phyloP scores from a whole-genome alignment of 1,140 invertebrate genomes.

The Scaptodrosophila lebanonensis region DNA sequence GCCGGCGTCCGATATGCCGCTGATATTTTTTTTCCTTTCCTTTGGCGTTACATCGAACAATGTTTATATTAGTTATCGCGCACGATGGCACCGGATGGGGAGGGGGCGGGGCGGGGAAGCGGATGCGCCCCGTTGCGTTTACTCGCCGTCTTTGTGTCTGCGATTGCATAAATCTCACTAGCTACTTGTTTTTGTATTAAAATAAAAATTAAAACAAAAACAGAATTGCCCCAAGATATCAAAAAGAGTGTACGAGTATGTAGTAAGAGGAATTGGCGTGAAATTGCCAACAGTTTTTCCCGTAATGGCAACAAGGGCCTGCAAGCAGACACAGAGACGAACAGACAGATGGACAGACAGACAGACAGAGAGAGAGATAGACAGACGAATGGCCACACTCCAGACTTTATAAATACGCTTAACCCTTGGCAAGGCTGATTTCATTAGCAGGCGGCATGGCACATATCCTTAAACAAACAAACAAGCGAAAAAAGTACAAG shows the following conservation, averaged over 20 bases:
- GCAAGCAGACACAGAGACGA: background rate
- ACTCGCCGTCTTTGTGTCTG: conserved; percentile 49
- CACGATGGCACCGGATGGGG: conserved; percentile 38
- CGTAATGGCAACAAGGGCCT: conserved; percentile 11
- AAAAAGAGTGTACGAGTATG: no score
- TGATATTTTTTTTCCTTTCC: conserved; percentile 27
- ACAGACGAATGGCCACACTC: conserved; percentile 5
- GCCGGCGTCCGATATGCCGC: conserved; percentile 69
- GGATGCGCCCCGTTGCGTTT: conserved; percentile 11
- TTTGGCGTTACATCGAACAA: conserved; percentile 16
- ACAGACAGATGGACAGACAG: conserved; percentile 1
- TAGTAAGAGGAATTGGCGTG: conserved; percentile 75
- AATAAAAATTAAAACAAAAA: conserved; percentile 75
- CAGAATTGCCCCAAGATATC: conserved; percentile 10
- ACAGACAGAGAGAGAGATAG: background rate
- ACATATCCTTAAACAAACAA: conserved; percentile 20
- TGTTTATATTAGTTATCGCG: conserved; percentile 66
- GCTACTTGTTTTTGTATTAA: conserved; percentile 54
- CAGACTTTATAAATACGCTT: conserved; percentile 70
- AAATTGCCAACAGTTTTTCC: conserved; percentile 74
- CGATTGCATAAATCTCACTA: conserved; percentile 66
- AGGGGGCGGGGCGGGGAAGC: background rate
- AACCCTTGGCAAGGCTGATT: conserved; percentile 73
- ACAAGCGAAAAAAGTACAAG: conserved; percentile 30
- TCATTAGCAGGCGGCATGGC: conserved; percentile 58